These are phyloP conservation scores for Perodicticus potto DNA, from an alignment of 2,797 vertebrate species.

Conservation along the genomic window DNA sequence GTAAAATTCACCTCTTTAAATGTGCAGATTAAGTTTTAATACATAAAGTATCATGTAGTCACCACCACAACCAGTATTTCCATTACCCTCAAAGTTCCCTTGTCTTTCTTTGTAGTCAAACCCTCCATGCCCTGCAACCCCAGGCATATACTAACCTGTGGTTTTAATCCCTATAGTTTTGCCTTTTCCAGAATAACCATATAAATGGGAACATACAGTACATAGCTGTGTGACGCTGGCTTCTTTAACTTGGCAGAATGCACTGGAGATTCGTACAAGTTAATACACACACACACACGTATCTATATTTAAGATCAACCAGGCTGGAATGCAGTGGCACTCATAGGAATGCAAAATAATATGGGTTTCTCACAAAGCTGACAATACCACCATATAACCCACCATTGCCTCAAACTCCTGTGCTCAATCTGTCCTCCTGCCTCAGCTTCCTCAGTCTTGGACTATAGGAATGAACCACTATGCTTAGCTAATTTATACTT, in stretches of 20 bases:
- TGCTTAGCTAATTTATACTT: too few relatives aligned
- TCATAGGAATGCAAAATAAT: too few relatives aligned
- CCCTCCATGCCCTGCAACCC: accelerated
- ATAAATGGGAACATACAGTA: not conserved
- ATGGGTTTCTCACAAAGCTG: too few relatives aligned
- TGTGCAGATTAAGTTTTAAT: not conserved
- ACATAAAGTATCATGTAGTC: not conserved
- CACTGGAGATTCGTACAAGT: not conserved
- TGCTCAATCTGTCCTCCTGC: too few relatives aligned
- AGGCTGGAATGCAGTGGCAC: too few relatives aligned
- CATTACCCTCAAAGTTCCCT: not conserved
- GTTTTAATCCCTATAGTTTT: not conserved
- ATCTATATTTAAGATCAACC: too few relatives aligned
- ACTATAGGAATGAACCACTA: too few relatives aligned
- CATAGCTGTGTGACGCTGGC: not conserved
- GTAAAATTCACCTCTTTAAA: not conserved
- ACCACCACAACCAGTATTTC: not conserved
- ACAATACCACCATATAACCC: too few relatives aligned
- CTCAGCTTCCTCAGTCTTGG: too few relatives aligned
- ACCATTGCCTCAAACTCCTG: too few relatives aligned
- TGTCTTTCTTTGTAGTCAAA: not conserved
- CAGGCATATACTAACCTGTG: not conserved
- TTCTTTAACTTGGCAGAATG: not conserved
- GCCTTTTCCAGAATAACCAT: not conserved
- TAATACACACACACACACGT: not conserved